Percentiles rank a stretch among this genome's conserved stretches.
Evolutionary conservation across 2,797 vertebrate genomes (phyloP).

Genomic region (Lophius americanus): DNA sequence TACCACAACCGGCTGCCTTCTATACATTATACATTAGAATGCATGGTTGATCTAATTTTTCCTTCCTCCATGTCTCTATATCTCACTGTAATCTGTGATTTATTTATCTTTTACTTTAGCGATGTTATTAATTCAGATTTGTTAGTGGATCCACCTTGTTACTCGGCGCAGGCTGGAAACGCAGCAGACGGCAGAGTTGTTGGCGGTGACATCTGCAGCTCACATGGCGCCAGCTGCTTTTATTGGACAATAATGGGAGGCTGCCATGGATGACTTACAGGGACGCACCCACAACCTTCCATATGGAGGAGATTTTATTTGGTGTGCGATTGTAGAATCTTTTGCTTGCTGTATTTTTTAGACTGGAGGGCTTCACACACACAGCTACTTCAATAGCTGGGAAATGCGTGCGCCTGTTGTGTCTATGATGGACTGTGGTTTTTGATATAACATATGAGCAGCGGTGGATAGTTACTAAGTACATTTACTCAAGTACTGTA

Average conservation of each 20-base stretch:
- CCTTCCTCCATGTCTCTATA: conserved; percentile 2
- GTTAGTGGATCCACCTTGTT: not conserved
- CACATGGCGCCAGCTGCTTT: conserved; percentile 68
- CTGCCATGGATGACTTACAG: conserved; percentile 68
- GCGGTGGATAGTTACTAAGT: conserved; percentile 11
- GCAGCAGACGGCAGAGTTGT: conserved; percentile 53
- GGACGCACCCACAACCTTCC: conserved; percentile 54
- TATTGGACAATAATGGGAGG: conserved; percentile 74
- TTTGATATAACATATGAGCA: conserved; percentile 22
- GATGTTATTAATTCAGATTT: conserved; percentile 26
- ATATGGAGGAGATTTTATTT: conserved; percentile 46
- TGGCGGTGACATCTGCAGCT: conserved; percentile 52
- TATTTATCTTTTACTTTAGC: not conserved
- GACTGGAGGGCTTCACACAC: conserved; percentile 11
- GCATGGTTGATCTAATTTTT: conserved; percentile 24
- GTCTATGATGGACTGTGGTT: conserved; percentile 44
- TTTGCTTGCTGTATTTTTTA: conserved; percentile 45
- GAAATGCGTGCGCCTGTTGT: conserved; percentile 28
- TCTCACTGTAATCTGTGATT: conserved; percentile 1
- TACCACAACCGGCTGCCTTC: not conserved
- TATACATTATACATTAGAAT: conserved; percentile 35
- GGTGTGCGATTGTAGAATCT: conserved; percentile 20
- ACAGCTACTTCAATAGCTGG: conserved; percentile 30
- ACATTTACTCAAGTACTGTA: conserved; percentile 7
- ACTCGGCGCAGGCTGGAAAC: conserved; percentile 28